Evolutionary conservation across 1,140 invertebrate genomes (phyloP), one percentile per base, ranked within the genome.

Genomic region (Bombus vancouverensis): DNA sequence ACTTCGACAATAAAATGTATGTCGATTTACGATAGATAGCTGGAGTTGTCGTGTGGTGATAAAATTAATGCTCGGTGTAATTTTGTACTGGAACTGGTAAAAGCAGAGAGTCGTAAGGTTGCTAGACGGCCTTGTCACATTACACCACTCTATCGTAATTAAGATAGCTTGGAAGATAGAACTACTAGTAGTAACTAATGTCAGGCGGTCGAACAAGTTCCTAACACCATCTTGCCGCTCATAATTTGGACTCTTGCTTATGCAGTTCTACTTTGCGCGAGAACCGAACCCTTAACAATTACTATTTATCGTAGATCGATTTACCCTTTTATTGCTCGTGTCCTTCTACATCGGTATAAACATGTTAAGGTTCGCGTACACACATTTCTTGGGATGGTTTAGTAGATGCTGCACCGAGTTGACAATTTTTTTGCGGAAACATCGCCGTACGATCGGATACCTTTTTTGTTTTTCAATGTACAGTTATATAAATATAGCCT

Each of bases 381-480:
- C 68, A 66, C 42, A 34, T 34, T 12, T 59, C 68, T 85, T 62
- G 72, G 53, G 42, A 76, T 59, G 66, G 65, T 47, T 47, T 78
- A 77, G 25, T 42, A 42, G n/a, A 37, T 47, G 62, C 32, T 44
- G 87, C 80, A 84, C 80, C 62, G 57, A 39, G 22, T 47, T 34
- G 81, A 74, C 37, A n/a, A 53, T 75, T 75, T 75, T 59, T 59
- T 72, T 53, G 72, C 42, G 59, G n/a, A 78, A 87, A 37, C 44
- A 9, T 82, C 78, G 82, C 66, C 85, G 72, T 87, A 87, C 85
- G 80, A 91, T 92, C 89, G 91, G 81, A 92, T 88, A 65, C 86
- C 87, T 83, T 89, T 92, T 88, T 88, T 89, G 88, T 91, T 85
- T 90, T 92, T 81, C 88, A 88, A 88, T 91, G 87, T 90, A 91